Evolutionary conservation across 2,113 vertebrate genomes (phyloP).

Genomic region (Hypocryptadius cinnamomeus): DNA sequence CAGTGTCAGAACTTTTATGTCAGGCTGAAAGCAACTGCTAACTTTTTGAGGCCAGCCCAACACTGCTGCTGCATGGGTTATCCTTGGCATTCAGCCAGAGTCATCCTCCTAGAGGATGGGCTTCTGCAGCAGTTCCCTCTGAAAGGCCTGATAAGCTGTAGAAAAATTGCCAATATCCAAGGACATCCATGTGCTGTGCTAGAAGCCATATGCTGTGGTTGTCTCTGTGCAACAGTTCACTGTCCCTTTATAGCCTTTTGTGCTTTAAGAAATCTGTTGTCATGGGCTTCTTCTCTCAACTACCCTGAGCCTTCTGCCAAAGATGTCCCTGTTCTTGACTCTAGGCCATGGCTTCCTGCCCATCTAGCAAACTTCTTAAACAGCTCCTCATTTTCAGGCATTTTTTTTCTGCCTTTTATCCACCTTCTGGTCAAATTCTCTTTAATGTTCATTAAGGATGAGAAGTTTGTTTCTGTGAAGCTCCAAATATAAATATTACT

Average conservation of each 20-base stretch:
- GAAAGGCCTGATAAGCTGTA: background rate
- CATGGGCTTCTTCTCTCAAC: background rate
- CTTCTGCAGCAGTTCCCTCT: background rate
- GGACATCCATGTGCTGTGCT: background rate
- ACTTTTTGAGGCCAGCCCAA: background rate
- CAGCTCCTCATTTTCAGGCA: background rate
- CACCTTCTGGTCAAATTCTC: background rate
- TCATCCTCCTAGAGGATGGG: background rate
- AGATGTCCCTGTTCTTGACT: background rate
- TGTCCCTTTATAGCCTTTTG: background rate
- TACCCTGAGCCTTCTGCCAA: background rate
- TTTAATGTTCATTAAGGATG: background rate
- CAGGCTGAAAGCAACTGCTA: background rate
- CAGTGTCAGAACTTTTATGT: background rate
- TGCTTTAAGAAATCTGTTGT: background rate
- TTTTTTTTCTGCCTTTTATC: background rate
- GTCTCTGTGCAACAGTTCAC: background rate
- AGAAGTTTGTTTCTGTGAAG: background rate
- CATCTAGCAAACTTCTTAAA: constrained; percentile 2
- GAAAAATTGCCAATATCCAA: constrained; percentile 5
- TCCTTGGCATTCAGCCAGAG: background rate
- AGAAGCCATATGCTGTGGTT: constrained; percentile 8
- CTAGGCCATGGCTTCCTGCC: background rate
- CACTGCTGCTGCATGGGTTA: background rate
- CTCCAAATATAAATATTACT: background rate